Evolutionary conservation across 2,113 vertebrate genomes (phyloP).

Genomic region (Atractosteus spatula): DNA sequence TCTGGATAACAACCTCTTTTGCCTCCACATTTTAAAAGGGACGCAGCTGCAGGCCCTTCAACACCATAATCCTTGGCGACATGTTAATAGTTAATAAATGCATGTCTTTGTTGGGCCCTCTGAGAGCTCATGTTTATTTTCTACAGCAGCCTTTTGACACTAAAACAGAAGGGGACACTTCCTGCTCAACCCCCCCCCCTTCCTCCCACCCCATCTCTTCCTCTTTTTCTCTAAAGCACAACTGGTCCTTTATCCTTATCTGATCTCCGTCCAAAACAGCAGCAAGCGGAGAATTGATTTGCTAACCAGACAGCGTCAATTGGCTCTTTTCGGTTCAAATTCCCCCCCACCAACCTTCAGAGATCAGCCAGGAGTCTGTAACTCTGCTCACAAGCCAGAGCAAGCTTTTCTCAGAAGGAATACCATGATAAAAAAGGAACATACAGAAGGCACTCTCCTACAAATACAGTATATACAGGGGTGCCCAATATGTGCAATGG

Average conservation of each 20-base stretch:
- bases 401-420: no score
- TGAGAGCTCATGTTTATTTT: conserved; percentile 44
- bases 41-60: neutral
- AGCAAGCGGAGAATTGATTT: conserved; percentile 22
- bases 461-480: no score
- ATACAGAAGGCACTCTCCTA: no score
- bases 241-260: conserved; percentile 24
- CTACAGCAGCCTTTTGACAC: conserved; percentile 51
- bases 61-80: neutral
- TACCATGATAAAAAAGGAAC: no score
- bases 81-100: conserved; percentile 32
- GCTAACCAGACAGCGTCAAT: conserved; percentile 32
- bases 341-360: neutral
- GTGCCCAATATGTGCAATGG: no score
- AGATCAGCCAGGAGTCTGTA: no score
- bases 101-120: conserved; percentile 11
- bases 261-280: conserved; percentile 22
- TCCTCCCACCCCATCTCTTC: neutral
- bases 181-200: conserved; percentile 29
- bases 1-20: neutral
- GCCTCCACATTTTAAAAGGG: neutral
- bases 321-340: conserved; percentile 12
- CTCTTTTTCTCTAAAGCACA: conserved; percentile 41
- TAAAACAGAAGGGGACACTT: conserved; percentile 39
- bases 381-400: no score